Base-by-base conservation (phyloP, 2,888 invertebrate species). In the Andrena trimmerana region DNA sequence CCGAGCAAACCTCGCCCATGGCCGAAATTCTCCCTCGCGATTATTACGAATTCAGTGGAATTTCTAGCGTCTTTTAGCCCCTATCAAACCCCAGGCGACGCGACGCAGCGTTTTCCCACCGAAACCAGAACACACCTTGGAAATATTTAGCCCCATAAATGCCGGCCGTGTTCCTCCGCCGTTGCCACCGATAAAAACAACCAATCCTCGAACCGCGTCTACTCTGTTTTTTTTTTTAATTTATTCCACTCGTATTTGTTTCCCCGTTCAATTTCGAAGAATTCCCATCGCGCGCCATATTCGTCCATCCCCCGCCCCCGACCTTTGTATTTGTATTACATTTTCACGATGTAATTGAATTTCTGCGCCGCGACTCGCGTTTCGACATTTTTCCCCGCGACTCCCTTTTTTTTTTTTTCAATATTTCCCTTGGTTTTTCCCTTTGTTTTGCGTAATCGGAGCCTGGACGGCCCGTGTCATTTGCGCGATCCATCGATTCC, bases 251-350 rank as follows among this genome's bases (percentile, higher is more conserved):
- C 10, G 20, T 24, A 27, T 31, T 13, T 13, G n/a, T 48, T n/a
- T 66, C 27, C 13, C 48, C 20, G 33, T 72, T 36, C 62, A 24
- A 63, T 71, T 13, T 16, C 50, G 62, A 62, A 50, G 50, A 71
- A 71, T 31, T 68, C 54, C 68, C 16, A 54, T 24, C 33, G 54
- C 36, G 20, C 31, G 33, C 31, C 54, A 10, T 24, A 8, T 24
- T 24, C 24, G 24, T 57, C 10, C 57, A 3, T 24, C 24, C 10
- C 0, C 10, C 27, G 10, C 10, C 24, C 24, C 20, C 54, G 24
- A 13, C 10, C 52, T 24, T 10, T 27, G 57, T 57, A 13, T 57
- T 57, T 57, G 57, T 57, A 24, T 57, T 57, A 57, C 57, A 57
- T 57, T 57, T 57, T 42, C 57, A 8, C 10, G 27, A 4, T 20